Evolutionary conservation across 2,888 invertebrate genomes (phyloP).

Genomic region (Melanophora roralis): DNA sequence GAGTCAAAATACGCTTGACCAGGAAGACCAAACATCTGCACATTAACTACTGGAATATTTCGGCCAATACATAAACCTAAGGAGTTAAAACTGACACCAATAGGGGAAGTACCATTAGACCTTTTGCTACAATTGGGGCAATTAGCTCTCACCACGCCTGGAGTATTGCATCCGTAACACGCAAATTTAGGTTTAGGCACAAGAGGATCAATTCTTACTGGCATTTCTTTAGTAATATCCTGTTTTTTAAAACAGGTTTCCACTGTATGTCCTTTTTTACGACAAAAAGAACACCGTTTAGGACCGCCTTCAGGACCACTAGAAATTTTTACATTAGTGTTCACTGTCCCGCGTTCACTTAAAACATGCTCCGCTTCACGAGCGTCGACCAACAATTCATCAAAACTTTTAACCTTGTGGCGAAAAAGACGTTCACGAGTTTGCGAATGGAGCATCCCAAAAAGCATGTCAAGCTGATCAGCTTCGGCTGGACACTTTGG

Average conservation of each 20-base stretch:
- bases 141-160: slow-evolving; percentile 41
- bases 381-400: slow-evolving; percentile 30
- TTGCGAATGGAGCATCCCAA: slow-evolving; percentile 37
- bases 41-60: slow-evolving; percentile 34
- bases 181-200: slow-evolving; percentile 32
- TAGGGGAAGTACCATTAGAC: background rate
- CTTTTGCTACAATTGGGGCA: slow-evolving; percentile 45
- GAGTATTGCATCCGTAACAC: slow-evolving; percentile 46
- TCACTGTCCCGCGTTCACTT: slow-evolving; percentile 13
- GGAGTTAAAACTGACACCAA: slow-evolving; percentile 32
- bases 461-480: slow-evolving; percentile 46
- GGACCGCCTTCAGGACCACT: slow-evolving; percentile 23
- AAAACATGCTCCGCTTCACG: slow-evolving; percentile 47
- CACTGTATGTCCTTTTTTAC: slow-evolving; percentile 10
- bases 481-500: slow-evolving; percentile 11
- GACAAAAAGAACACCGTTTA: slow-evolving; percentile 31
- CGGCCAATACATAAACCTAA: slow-evolving; percentile 17
- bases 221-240: background rate
- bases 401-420: slow-evolving; percentile 34
- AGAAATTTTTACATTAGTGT: background rate
- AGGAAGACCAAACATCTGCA: slow-evolving; percentile 46
- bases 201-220: background rate
- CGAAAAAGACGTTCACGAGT: slow-evolving; percentile 44
- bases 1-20: slow-evolving; percentile 59
- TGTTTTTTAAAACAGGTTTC: slow-evolving; percentile 32